phyloP scores from a whole-genome alignment of 2,113 vertebrate species.

The Mystacornis crossleyi region DNA sequence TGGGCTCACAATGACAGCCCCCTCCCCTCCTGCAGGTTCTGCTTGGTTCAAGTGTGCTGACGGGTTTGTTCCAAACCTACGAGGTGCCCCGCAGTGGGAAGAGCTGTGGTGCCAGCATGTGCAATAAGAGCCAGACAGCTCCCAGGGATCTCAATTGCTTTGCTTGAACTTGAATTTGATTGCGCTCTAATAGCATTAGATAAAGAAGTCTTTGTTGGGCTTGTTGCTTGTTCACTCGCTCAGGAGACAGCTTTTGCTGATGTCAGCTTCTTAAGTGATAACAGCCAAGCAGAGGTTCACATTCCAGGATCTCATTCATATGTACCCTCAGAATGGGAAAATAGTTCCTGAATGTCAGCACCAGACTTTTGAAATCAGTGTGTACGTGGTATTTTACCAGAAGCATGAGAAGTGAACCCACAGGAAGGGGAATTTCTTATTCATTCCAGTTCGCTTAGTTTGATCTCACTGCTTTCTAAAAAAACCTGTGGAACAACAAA shows the following conservation, averaged over 20 bases:
- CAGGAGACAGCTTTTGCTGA: neutral
- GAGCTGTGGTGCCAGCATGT: neutral
- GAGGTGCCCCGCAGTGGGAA: neutral
- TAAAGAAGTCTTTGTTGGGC: conserved; percentile 41
- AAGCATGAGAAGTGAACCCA: neutral
- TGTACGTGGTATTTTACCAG: neutral
- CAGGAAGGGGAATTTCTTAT: neutral
- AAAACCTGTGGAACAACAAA: neutral
- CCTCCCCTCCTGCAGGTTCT: neutral
- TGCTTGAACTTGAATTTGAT: neutral
- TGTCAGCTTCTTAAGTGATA: neutral
- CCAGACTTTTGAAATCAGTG: neutral
- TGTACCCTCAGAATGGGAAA: neutral
- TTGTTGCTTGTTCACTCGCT: neutral
- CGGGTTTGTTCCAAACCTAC: accelerated
- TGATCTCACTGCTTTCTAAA: neutral
- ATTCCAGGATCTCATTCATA: neutral
- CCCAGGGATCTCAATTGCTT: neutral
- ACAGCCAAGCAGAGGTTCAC: neutral
- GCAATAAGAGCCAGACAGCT: neutral
- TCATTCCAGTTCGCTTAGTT: neutral
- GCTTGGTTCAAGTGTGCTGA: neutral
- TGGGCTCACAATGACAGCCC: neutral
- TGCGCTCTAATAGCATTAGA: neutral
- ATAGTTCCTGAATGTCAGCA: neutral